Base-by-base conservation (phyloP, 2,888 invertebrate species). In the Acheta domesticus region DNA sequence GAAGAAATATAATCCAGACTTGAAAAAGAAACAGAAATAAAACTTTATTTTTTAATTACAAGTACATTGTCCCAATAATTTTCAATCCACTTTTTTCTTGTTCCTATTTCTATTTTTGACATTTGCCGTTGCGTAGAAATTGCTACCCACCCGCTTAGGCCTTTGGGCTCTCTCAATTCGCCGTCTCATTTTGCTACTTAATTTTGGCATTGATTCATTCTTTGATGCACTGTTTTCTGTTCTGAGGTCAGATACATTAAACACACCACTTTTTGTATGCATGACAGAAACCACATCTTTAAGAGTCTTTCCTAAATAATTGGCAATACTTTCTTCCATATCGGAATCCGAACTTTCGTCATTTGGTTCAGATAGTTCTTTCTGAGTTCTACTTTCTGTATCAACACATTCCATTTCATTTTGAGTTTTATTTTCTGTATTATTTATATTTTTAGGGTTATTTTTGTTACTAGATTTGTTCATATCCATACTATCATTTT, bases 81-180 rank as follows among this genome's bases (percentile, higher is more conserved):
- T 20, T 76, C 16, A 48, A n/a, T 48, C 14, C 48, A 49, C 5
- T 83, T 87, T 90, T 84, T 91, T 93, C 85, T 92, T 93, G 85
- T 91, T 91, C 82, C 93, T 91, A 87, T 94, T 95, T 83, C 93
- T 91, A 87, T 96, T 96, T 86, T 96, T 96, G 79, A 96, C 96
- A 89, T 96, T 96, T 14, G 93, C 90, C 49, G 93, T 91, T 90
- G 95, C 95, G 86, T 96, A 96, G 86, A 96, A 96, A 87, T 96
- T 94, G 86, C 94, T 95, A 83, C 96, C 96, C 81, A 94, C 92
- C 85, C 94, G 96, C 85, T 93, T 94, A 16, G 94, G 89, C 83
- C 93, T 94, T 82, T 90, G 91, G 16, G 92, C 90, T 83, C 96
- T 89, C 82, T 95, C 94, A 3, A 92, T 83, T 0, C 93, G 92